Evolutionary conservation across 1,140 invertebrate species (phyloP).

Genomic region (Himalopsyche phryganea): DNA sequence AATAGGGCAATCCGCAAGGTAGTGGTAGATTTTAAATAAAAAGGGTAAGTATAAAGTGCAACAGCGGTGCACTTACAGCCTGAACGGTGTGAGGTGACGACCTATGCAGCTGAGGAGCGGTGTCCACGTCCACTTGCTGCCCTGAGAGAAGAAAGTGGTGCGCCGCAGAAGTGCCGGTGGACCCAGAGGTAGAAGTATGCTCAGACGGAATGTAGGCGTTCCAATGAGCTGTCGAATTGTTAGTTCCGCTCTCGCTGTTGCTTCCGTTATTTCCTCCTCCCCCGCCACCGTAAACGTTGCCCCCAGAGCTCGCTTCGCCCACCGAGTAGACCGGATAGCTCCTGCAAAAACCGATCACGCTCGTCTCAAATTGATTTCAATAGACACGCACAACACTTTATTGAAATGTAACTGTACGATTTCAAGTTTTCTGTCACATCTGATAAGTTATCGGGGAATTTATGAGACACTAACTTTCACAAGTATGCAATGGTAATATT

Average conservation of each 20-base stretch:
- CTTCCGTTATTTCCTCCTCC: constrained; percentile 43
- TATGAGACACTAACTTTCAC: too few species aligned
- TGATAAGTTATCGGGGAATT: too few species aligned
- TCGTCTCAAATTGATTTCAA: not conserved
- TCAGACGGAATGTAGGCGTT: not conserved
- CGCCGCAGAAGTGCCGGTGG: constrained; percentile 8
- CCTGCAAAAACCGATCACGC: constrained; percentile 49
- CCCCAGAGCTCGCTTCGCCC: constrained; percentile 61
- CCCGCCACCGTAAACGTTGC: constrained; percentile 45
- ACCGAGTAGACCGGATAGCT: constrained; percentile 83
- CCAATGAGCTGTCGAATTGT: too few species aligned
- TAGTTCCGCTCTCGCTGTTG: constrained; percentile 39
- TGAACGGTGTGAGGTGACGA: constrained; percentile 65
- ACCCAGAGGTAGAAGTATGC: constrained; percentile 14
- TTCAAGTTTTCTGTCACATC: too few species aligned
- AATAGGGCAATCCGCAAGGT: too few species aligned
- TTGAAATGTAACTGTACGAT: too few species aligned
- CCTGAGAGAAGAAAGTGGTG: constrained; percentile 28
- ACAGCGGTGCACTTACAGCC: constrained; percentile 45
- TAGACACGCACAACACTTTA: too few species aligned
- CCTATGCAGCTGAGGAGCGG: constrained; percentile 54
- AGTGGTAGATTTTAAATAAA: too few species aligned
- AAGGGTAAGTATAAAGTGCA: constrained; percentile 2
- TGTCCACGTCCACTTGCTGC: constrained; percentile 17
- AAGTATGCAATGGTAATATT: too few species aligned